Conservation (phyloP, 2,797 vertebrate species). For the Myiotriccus ornatus region DNA sequence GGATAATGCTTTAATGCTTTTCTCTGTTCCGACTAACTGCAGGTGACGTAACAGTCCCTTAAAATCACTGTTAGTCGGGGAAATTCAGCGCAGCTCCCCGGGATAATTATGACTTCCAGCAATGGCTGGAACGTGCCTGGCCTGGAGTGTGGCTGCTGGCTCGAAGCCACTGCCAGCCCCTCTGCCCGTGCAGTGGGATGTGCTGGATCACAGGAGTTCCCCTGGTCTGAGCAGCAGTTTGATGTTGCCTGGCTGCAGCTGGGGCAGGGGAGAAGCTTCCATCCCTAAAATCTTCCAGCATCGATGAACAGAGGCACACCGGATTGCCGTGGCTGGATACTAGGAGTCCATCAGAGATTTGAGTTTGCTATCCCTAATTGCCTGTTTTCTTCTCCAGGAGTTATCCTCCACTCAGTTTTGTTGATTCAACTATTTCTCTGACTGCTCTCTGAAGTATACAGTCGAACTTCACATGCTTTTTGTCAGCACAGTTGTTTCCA, state of each 20-base stretch:
- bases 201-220: neutral
- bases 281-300: neutral
- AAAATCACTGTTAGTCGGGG: neutral
- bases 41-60: neutral
- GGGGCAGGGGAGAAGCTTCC: neutral
- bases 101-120: neutral
- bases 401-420: neutral
- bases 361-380: neutral
- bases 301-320: accelerated
- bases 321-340: accelerated
- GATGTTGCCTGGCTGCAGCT: neutral
- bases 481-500: neutral
- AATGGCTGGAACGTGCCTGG: neutral
- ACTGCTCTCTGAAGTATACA: neutral
- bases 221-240: neutral
- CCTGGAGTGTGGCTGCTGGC: neutral
- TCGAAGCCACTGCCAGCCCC: accelerated
- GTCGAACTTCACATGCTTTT: neutral
- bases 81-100: neutral
- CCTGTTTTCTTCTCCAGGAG: neutral
- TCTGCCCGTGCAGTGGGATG: accelerated
- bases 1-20: conserved; percentile 13
- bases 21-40: neutral
- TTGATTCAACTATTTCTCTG: neutral
- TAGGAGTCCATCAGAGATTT: neutral